These are phyloP conservation scores for Illadopsis cleaveri DNA, from an alignment of 2,113 vertebrate species.

Conservation along the genomic window DNA sequence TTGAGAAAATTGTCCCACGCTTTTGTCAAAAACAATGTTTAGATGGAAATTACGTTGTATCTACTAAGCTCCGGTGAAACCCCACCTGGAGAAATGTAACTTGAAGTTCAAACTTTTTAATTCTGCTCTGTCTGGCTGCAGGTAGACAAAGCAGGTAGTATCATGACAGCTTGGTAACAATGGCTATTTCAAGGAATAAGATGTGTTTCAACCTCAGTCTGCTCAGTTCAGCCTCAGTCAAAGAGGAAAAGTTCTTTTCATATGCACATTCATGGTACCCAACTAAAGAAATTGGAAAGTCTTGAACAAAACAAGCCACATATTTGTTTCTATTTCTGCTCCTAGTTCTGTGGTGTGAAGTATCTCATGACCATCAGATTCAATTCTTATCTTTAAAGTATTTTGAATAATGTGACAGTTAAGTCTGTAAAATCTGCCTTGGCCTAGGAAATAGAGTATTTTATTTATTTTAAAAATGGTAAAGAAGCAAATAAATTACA, in stretches of 20 bases:
- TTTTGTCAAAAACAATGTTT: neutral
- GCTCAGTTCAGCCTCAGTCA: neutral
- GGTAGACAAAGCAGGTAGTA: neutral
- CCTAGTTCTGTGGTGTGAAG: neutral
- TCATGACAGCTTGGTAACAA: constrained; percentile 18
- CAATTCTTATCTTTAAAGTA: neutral
- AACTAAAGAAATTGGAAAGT: constrained; percentile 33
- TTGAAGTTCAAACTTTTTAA: neutral
- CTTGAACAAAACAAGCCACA: neutral
- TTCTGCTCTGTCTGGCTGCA: neutral
- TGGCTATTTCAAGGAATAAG: constrained; percentile 26
- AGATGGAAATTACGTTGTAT: neutral
- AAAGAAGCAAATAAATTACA: neutral
- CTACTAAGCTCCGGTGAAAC: neutral
- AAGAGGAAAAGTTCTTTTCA: constrained; percentile 42
- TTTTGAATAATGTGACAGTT: neutral
- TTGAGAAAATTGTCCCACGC: neutral
- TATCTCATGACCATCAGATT: constrained; percentile 1
- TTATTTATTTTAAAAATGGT: neutral
- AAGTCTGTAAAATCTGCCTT: neutral
- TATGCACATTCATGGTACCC: constrained; percentile 14
- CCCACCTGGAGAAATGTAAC: neutral
- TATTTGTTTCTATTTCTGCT: constrained; percentile 7
- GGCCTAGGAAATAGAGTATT: neutral
- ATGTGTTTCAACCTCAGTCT: constrained; percentile 23